Evolutionary conservation across 2,888 invertebrate species (phyloP).

Genomic region (Drosophila bunnanda): DNA sequence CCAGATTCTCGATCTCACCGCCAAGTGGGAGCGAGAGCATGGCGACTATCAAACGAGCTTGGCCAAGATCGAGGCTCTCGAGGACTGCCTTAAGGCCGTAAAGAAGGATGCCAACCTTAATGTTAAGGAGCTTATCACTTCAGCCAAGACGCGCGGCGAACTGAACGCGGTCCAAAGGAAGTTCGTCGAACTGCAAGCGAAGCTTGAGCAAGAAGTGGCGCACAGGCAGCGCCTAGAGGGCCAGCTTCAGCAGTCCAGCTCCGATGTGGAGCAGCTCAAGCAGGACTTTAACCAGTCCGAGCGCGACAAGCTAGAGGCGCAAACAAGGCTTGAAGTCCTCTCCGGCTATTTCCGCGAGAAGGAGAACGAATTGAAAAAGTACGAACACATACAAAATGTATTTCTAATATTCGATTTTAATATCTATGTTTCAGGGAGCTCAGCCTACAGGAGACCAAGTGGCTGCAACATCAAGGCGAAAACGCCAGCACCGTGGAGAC

Average conservation of each 20-base stretch:
- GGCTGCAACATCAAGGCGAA: slow-evolving; percentile 92
- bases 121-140: slow-evolving; percentile 86
- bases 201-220: slow-evolving; percentile 85
- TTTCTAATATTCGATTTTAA: not conserved
- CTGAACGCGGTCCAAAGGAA: slow-evolving; percentile 86
- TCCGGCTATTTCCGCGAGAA: slow-evolving; percentile 96
- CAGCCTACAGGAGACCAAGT: slow-evolving; percentile 90
- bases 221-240: slow-evolving; percentile 85
- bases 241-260: slow-evolving; percentile 84
- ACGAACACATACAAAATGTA: slow-evolving; percentile 51
- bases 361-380: slow-evolving; percentile 94
- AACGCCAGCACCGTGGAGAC: slow-evolving; percentile 92
- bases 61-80: slow-evolving; percentile 84
- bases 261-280: slow-evolving; percentile 86
- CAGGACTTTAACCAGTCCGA: slow-evolving; percentile 88
- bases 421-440: slow-evolving; percentile 88
- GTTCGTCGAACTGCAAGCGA: slow-evolving; percentile 85
- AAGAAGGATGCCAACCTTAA: slow-evolving; percentile 84
- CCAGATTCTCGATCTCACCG: slow-evolving; percentile 79
- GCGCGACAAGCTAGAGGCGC: slow-evolving; percentile 90
- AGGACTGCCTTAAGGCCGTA: slow-evolving; percentile 85
- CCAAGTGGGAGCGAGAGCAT: slow-evolving; percentile 77
- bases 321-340: slow-evolving; percentile 93
- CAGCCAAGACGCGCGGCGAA: slow-evolving; percentile 87
- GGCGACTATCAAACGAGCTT: slow-evolving; percentile 82